A percentile compares a stretch with the other conserved stretches of the same genome.
Conservation (phyloP, 2,797 vertebrate genomes). For the Erethizon dorsatum region DNA sequence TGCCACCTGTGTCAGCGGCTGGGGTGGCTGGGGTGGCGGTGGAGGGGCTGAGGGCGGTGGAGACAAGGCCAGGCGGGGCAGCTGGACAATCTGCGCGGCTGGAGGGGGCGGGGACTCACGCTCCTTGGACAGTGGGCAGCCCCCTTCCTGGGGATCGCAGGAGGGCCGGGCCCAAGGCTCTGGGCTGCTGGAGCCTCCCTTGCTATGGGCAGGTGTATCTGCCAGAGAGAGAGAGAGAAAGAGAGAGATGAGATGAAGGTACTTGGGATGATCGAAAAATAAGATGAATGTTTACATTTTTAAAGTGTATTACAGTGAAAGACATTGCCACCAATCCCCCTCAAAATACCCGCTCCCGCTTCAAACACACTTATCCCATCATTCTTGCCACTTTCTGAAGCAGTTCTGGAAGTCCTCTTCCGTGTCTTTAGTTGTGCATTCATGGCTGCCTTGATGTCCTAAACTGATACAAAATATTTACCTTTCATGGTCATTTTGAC, state of each 20-base stretch:
- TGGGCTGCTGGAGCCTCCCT: constrained; percentile 82
- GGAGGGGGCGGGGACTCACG: constrained; percentile 84
- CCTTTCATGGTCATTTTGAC: background rate
- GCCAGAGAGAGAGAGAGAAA: constrained; percentile 30
- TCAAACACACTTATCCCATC: background rate
- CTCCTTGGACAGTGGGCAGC: constrained; percentile 81
- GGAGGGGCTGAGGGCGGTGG: constrained; percentile 70
- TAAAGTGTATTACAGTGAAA: background rate
- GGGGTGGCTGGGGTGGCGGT: constrained; percentile 28
- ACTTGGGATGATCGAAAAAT: background rate
- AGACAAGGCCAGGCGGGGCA: constrained; percentile 83
- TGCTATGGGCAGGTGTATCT: constrained; percentile 80
- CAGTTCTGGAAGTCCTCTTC: background rate
- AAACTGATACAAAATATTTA: background rate
- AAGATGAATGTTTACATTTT: background rate
- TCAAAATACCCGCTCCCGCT: background rate
- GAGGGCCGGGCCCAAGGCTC: constrained; percentile 82
- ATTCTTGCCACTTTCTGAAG: background rate
- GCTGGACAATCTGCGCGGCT: constrained; percentile 79
- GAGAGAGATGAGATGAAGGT: background rate
- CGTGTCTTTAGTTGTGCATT: background rate
- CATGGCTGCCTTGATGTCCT: background rate
- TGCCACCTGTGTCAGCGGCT: constrained; percentile 30
- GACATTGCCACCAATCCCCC: background rate
- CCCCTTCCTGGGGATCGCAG: constrained; percentile 79